Conservation (phyloP, 2,113 vertebrate genomes). For the Channa maculata region DNA sequence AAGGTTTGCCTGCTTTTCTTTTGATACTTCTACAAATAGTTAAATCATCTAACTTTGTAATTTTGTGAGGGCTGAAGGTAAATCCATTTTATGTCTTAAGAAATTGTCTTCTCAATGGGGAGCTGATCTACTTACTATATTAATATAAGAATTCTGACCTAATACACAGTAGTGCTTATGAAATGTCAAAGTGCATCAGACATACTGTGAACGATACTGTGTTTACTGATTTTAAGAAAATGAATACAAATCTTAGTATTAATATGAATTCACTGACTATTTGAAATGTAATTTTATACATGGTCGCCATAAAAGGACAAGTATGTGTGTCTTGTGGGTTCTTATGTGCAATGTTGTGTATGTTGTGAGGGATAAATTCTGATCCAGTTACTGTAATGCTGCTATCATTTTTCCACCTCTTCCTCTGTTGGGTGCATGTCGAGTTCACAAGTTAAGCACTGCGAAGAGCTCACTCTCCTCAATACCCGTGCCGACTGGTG, state of each 20-base stretch:
- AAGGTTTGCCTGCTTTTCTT: not conserved
- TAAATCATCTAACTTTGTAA: not conserved
- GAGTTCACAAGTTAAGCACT: conserved; percentile 84
- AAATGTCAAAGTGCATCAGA: not conserved
- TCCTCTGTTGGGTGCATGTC: conserved; percentile 70
- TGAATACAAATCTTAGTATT: not conserved
- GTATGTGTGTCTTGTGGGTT: conserved; percentile 16
- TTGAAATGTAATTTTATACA: conserved; percentile 31
- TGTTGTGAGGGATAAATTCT: conserved; percentile 65
- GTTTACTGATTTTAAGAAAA: conserved; percentile 4
- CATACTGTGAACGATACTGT: not conserved
- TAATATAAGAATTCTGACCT: not conserved
- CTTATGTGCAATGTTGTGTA: conserved; percentile 34
- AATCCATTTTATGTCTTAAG: not conserved
- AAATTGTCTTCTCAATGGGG: not conserved
- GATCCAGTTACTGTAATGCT: conserved; percentile 77
- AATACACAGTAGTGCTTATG: not conserved
- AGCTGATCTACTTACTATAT: not conserved
- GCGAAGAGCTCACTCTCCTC: conserved; percentile 78
- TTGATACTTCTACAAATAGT: not conserved
- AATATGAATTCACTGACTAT: not conserved
- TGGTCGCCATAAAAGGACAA: not conserved
- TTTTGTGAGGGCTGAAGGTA: too few species aligned
- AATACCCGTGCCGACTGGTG: conserved; percentile 78
- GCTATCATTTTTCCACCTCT: conserved; percentile 76